A percentile compares a stretch with the other conserved stretches of the same genome.
Evolutionary conservation across 2,113 vertebrate species (phyloP).

Genomic region (Psettodes erumei): DNA sequence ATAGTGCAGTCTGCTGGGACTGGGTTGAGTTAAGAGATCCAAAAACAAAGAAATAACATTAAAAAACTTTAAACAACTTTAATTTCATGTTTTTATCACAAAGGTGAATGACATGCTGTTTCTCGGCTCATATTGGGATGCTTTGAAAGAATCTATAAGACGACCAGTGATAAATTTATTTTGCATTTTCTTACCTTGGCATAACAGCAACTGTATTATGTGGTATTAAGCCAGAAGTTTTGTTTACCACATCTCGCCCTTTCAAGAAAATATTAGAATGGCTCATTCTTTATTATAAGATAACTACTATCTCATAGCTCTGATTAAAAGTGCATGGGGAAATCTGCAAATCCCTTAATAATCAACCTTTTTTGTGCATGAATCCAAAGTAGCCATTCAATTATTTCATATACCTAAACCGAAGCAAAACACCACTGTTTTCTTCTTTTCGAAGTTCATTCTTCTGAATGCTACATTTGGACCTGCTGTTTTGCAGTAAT

Average conservation of each 20-base stretch:
- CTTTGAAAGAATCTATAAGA: too few species aligned
- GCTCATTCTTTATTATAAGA: not conserved
- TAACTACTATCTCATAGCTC: not conserved
- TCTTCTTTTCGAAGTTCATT: not conserved
- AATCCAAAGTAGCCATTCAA: not conserved
- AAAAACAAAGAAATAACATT: too few species aligned
- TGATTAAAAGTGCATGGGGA: too few species aligned
- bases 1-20: slow-evolving; percentile 5
- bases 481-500: slow-evolving; percentile 85
- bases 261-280: not conserved
- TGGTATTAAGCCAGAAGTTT: not conserved
- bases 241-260: not conserved
- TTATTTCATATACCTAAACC: not conserved
- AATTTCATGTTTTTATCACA: not conserved
- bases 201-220: too few species aligned
- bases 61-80: too few species aligned
- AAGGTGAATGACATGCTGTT: too few species aligned
- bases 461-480: not conserved
- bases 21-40: too few species aligned
- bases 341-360: not conserved
- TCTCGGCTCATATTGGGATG: too few species aligned
- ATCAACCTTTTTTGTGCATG: not conserved
- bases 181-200: too few species aligned
- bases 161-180: too few species aligned
- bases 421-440: not conserved